These are phyloP conservation scores for Micromys minutus DNA, from an alignment of 2,113 vertebrate species.

Conservation along the genomic window DNA sequence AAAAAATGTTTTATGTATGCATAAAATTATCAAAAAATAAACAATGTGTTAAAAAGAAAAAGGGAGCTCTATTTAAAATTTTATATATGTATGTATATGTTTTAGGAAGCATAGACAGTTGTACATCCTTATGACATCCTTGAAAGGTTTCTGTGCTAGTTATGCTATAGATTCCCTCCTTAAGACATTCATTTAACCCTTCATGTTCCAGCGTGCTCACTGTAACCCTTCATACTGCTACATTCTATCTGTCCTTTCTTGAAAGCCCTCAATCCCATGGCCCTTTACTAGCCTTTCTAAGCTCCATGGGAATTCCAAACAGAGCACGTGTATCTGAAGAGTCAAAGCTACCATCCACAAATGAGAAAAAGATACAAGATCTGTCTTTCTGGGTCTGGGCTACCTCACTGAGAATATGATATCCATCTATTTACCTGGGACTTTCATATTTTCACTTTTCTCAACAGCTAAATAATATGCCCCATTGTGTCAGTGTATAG, in stretches of 20 bases:
- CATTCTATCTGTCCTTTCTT: not conserved
- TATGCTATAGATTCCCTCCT: not conserved
- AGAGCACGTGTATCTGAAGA: not conserved
- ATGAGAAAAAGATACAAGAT: not conserved
- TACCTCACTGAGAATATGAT: not conserved
- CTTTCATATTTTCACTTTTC: not conserved
- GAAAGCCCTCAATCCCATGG: not conserved
- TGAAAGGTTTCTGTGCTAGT: not conserved
- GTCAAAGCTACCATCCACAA: not conserved
- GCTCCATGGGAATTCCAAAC: not conserved
- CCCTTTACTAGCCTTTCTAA: not conserved
- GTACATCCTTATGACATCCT: not conserved
- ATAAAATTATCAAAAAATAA: not conserved
- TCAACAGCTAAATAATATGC: not conserved
- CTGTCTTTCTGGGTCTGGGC: not conserved
- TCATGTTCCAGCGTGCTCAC: not conserved
- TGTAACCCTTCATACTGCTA: not conserved
- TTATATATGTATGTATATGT: not conserved
- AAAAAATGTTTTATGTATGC: not conserved
- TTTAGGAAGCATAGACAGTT: not conserved
- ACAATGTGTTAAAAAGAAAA: not conserved
- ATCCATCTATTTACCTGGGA: not conserved
- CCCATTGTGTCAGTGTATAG: not conserved
- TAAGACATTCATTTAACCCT: not conserved
- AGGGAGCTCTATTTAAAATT: not conserved